Base-by-base conservation (phyloP, 2,113 vertebrate species). In the mouse (Mus musculus) region DNA sequence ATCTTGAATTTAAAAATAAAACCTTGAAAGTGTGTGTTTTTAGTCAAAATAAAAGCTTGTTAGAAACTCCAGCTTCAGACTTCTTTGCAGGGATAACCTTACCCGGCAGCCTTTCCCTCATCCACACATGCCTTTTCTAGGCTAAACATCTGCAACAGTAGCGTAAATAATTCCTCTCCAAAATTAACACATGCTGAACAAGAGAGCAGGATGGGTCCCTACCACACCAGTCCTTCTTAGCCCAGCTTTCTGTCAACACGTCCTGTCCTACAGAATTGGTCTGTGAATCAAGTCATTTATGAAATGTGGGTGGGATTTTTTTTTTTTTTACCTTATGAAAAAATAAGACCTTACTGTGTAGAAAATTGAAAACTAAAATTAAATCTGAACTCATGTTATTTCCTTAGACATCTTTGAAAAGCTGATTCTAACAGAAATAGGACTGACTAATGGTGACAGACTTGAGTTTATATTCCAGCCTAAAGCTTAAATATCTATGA, bases 91-190 rank as follows among this genome's bases (percentile, higher is more conserved):
- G 94, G 69, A 91, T 59, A 91, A 52, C 6, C 77, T 89, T 95
- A 78, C 17, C 61, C 86, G 75, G 42, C 61, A 77, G 90, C 56
- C 42, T 94, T 97, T 95, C 49, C 78, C 86, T 87, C 77, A 95
- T 92, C 61, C 84, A 95, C 89, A 96, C 11, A 56, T 88, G 82
- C 17, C n/a, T 97, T 95, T 97, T 91, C n/a, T 89, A 96, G 96
- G 86, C 80, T 93, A 98, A 97, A 96, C 95, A 96, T 97, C 92
- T 97, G 81, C 92, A 87, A 87, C 80, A 94, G 86, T 95, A 98
- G 96, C 87, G 73, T 97, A 97, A 97, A 96, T 97, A 96, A 97
- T 91, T 93, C 93, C 88, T 96, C 39, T 97, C 97, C 93, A 97
- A 96, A 97, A 95, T 94, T 95, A 97, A 97, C 93, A 96, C 84